Evolutionary conservation across 1,140 invertebrate species (phyloP).

Genomic region (Caenorhabditis latens): DNA sequence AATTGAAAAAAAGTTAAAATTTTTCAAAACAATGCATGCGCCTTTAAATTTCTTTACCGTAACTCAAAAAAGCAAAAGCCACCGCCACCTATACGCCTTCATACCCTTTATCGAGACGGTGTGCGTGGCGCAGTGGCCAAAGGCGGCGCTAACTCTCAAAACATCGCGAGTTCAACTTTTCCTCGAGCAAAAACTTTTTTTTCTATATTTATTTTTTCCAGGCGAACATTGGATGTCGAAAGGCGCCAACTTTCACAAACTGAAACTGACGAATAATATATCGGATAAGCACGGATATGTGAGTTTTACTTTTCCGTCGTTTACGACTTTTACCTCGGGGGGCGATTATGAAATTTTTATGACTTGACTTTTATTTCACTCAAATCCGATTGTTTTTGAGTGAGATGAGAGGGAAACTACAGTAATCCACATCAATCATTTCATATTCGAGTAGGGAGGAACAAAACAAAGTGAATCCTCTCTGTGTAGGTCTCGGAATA

Average conservation of each 20-base stretch:
- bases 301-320: conserved; percentile 81
- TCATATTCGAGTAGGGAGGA: conserved; percentile 7
- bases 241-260: conserved; percentile 95
- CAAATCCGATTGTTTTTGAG: background rate
- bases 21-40: too few species aligned
- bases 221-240: conserved; percentile 99
- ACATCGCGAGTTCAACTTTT: too few species aligned
- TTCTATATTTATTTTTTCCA: background rate
- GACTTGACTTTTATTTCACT: background rate
- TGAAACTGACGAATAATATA: conserved; percentile 98
- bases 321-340: background rate
- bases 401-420: background rate
- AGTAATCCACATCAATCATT: conserved; percentile 29
- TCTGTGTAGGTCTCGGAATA: background rate
- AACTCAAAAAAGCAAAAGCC: too few species aligned
- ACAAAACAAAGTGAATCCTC: conserved; percentile 30
- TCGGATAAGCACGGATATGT: conserved; percentile 98
- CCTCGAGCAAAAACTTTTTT: too few species aligned
- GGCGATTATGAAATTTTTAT: background rate
- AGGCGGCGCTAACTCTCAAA: too few species aligned
- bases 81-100: too few species aligned
- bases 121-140: too few species aligned
- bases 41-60: too few species aligned
- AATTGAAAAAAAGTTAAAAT: background rate
- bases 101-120: too few species aligned